These are phyloP conservation scores for Dicerorhinus sumatrensis DNA, from an alignment of 2,113 vertebrate species.

Conservation along the genomic window DNA sequence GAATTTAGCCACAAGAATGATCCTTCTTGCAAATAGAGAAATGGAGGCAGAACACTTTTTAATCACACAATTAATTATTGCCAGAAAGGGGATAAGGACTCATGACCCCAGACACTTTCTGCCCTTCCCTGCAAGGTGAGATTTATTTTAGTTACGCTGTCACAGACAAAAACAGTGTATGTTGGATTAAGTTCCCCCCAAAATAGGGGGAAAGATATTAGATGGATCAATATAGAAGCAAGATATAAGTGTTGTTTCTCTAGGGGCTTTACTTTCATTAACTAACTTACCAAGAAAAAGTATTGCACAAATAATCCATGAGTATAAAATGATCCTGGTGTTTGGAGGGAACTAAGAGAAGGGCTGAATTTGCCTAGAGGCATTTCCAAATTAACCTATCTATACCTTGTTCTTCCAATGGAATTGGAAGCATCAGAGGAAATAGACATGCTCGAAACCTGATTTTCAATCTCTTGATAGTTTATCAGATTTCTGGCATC, in stretches of 20 bases:
- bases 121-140: background rate
- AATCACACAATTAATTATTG: background rate
- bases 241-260: conserved; percentile 57
- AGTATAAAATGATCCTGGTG: conserved; percentile 52
- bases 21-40: background rate
- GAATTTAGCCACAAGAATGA: background rate
- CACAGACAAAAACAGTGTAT: background rate
- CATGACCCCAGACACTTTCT: background rate
- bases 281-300: conserved; percentile 61
- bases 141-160: background rate
- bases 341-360: conserved; percentile 48
- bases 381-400: conserved; percentile 65
- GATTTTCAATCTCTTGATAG: conserved; percentile 14
- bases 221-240: conserved; percentile 68
- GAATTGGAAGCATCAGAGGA: background rate
- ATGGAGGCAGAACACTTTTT: background rate
- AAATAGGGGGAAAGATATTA: conserved; percentile 47
- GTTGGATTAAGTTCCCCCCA: background rate
- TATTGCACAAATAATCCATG: conserved; percentile 71
- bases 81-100: background rate
- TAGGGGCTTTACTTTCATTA: conserved; percentile 72
- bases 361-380: conserved; percentile 57
- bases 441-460: background rate
- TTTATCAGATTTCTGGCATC: conserved; percentile 12
- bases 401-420: background rate